These are phyloP conservation scores for Pseudeuparius sepicola DNA, from an alignment of 2,888 invertebrate genomes.

Conservation along the genomic window DNA sequence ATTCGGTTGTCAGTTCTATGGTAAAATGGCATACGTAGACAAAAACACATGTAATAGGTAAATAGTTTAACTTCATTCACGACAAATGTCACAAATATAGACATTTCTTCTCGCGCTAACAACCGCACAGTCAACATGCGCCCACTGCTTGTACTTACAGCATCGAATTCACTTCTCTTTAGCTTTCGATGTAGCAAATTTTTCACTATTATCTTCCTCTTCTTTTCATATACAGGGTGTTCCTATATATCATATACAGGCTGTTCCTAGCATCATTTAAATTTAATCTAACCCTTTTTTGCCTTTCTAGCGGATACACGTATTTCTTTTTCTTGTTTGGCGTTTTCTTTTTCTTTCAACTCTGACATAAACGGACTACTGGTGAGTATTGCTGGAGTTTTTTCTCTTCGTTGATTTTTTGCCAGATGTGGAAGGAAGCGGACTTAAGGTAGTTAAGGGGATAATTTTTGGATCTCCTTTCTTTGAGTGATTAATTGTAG, in stretches of 20 bases:
- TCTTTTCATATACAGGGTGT: too few species aligned
- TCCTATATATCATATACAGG: too few species aligned
- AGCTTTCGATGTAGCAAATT: too few species aligned
- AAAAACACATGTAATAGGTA: too few species aligned
- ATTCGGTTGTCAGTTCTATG: too few species aligned
- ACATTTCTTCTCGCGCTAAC: slow-evolving; percentile 3
- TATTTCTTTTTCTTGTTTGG: slow-evolving; percentile 6
- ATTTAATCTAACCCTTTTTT: slow-evolving; percentile 1
- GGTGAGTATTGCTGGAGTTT: slow-evolving; percentile 2
- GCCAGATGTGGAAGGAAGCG: slow-evolving; percentile 3
- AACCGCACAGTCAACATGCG: not conserved
- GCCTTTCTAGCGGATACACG: not conserved
- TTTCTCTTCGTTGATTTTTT: slow-evolving; percentile 1
- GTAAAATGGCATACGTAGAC: too few species aligned
- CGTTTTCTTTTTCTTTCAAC: slow-evolving; percentile 4
- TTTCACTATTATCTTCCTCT: too few species aligned
- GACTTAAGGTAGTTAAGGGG: slow-evolving; percentile 2
- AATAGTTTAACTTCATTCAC: too few species aligned
- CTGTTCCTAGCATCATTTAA: too few species aligned
- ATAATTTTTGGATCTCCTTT: slow-evolving; percentile 2
- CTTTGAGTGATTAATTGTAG: too few species aligned
- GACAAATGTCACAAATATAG: too few species aligned
- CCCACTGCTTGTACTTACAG: slow-evolving; percentile 1
- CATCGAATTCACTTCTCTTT: too few species aligned
- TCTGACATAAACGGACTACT: slow-evolving; percentile 2